Base-by-base conservation (phyloP, 2,888 invertebrate species). In the Anarsia innoxiella region DNA sequence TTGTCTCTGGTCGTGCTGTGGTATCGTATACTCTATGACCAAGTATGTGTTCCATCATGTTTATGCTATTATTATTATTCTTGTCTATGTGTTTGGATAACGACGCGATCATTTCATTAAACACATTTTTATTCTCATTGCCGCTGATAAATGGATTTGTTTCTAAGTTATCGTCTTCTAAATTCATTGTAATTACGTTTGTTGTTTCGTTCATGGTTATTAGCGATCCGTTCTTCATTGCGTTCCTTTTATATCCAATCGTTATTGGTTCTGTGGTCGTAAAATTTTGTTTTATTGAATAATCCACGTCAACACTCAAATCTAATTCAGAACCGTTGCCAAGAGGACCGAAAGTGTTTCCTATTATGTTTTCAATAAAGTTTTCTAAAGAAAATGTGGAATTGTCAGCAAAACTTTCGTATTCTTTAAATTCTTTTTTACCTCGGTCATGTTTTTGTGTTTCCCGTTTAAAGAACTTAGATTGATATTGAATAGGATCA, bases 381-480 rank as follows among this genome's bases (percentile, higher is more conserved):
- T 55, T 57, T 46, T 74, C 76, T 32, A 77, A 48, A 1, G 73
- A 69, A 36, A 70, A 66, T 10, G 46, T 56, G 37, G 39, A 41
- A 11, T 36, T 47, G 8, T 63, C 58, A 12, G 44, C 39, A 12
- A 14, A 9, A 12, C n/a, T 41, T 31, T 15, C 44, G 37, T 32
- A 1, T 13, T 23, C 25, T n/a, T n/a, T n/a, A n/a, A n/a, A n/a
- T n/a, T n/a, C n/a, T n/a, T n/a, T n/a, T n/a, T n/a, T n/a, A n/a
- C n/a, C n/a, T n/a, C n/a, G n/a, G 9, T 36, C 30, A 2, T 56
- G 1, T 46, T 48, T 45, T 14, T 55, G 51, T 48, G 37, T 61
- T 43, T 74, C 73, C 43, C 74, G 63, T 47, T 73, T 75, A 15
- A 62, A 68, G 37, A 63, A 68, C 47, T 62, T 73, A 2, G 65